These are phyloP conservation scores for Plotosus lineatus DNA, from an alignment of 2,113 vertebrate species.

Conservation along the genomic window DNA sequence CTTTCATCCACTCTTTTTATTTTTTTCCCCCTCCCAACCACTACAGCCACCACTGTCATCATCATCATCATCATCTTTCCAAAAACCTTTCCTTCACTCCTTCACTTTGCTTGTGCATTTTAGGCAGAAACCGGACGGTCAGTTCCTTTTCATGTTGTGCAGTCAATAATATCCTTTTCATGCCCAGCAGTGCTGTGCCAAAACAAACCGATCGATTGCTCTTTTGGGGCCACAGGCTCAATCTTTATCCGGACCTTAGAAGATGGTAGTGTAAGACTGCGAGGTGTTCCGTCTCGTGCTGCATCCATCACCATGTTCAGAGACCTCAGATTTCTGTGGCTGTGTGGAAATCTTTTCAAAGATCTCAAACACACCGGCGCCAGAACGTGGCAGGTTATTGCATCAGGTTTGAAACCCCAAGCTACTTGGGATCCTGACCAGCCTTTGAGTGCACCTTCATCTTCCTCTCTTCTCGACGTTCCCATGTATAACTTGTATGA, in stretches of 20 bases:
- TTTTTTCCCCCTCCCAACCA: background rate
- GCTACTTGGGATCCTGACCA: background rate
- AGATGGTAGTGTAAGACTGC: conserved; percentile 18
- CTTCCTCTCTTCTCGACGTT: background rate
- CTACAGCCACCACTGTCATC: background rate
- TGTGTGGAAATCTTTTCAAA: background rate
- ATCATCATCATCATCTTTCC: background rate
- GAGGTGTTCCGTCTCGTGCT: conserved; percentile 8
- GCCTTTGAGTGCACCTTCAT: background rate
- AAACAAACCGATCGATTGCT: conserved; percentile 53
- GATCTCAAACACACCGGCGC: background rate
- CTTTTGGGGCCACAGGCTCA: conserved; percentile 29
- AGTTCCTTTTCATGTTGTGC: conserved; percentile 52
- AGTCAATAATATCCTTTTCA: conserved; percentile 50
- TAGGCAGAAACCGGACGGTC: conserved; percentile 38
- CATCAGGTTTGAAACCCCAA: background rate
- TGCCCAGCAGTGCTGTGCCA: conserved; percentile 42
- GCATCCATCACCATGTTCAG: conserved; percentile 40
- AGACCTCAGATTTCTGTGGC: conserved; percentile 51
- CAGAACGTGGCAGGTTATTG: background rate
- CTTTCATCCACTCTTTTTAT: background rate
- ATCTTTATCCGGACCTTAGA: conserved; percentile 48
- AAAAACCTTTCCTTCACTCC: conserved; percentile 8
- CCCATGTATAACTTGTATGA: background rate
- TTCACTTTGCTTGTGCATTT: conserved; percentile 31